A percentile compares a stretch with the other conserved stretches of the same genome.
These are phyloP conservation scores for Apodemia zela DNA, from an alignment of 2,888 invertebrate genomes.

Conservation along the genomic window DNA sequence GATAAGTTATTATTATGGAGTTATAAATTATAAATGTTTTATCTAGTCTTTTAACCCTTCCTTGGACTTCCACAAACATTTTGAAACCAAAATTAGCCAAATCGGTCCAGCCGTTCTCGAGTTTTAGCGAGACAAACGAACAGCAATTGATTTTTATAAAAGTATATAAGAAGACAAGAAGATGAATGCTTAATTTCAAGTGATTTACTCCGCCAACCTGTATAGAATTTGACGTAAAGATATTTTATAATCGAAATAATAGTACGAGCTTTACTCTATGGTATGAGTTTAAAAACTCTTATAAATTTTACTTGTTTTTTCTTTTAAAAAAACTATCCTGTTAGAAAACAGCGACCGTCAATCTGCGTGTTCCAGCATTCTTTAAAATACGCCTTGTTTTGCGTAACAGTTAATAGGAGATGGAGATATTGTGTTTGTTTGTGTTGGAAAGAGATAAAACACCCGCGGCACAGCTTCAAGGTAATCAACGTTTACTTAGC, in stretches of 20 bases:
- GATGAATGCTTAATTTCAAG: neutral
- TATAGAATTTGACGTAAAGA: neutral
- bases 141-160: no score
- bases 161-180: no score
- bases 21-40: no score
- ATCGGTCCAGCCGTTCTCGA: no score
- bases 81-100: no score
- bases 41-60: no score
- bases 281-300: neutral
- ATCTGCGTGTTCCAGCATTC: slow-evolving; percentile 55
- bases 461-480: slow-evolving; percentile 58
- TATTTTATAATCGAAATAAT: neutral
- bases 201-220: neutral
- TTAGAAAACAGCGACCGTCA: slow-evolving; percentile 40
- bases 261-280: no score
- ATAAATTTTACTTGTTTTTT: slow-evolving; percentile 19
- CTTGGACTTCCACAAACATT: no score
- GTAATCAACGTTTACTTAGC: slow-evolving; percentile 71
- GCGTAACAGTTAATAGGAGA: slow-evolving; percentile 49
- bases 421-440: slow-evolving; percentile 31
- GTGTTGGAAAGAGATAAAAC: slow-evolving; percentile 41
- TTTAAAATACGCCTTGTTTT: slow-evolving; percentile 39
- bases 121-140: no score
- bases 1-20: no score
- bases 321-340: slow-evolving; percentile 28